A percentile compares a stretch with the other conserved stretches of the same genome.
These are phyloP conservation scores for Hipparchia semele DNA, from an alignment of 2,888 invertebrate genomes.

Conservation along the genomic window DNA sequence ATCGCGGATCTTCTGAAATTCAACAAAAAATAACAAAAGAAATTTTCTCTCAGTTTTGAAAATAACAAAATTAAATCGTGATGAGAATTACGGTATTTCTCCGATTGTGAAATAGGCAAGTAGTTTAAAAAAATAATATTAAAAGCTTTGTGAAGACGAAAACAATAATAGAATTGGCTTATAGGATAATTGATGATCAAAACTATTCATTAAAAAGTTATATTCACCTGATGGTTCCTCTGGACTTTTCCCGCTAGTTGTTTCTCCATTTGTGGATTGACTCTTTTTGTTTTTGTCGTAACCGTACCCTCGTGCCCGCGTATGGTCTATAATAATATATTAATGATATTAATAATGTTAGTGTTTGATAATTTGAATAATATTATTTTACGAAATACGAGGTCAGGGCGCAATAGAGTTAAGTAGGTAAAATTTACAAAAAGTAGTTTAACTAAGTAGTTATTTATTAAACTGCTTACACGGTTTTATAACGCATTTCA, in stretches of 20 bases:
- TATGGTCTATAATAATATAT: slow-evolving; percentile 57
- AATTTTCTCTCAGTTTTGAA: slow-evolving; percentile 15
- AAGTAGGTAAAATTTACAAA: neutral
- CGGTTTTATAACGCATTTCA: neutral
- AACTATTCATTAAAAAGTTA: neutral
- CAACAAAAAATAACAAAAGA: slow-evolving; percentile 49
- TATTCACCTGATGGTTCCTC: slow-evolving; percentile 65
- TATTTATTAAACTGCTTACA: neutral
- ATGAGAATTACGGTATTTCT: neutral
- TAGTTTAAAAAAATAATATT: slow-evolving; percentile 10
- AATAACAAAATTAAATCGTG: slow-evolving; percentile 32
- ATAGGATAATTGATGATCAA: neutral
- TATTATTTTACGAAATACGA: too few relatives aligned
- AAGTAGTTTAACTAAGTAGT: neutral
- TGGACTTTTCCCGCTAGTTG: slow-evolving; percentile 51
- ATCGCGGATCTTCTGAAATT: slow-evolving; percentile 63
- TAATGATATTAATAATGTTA: neutral
- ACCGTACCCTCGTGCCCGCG: slow-evolving; percentile 66
- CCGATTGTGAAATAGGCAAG: neutral
- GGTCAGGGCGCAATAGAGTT: too few relatives aligned
- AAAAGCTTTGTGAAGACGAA: neutral
- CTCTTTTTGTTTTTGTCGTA: slow-evolving; percentile 66
- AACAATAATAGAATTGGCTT: neutral
- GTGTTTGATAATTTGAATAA: too few relatives aligned
- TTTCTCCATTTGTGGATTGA: slow-evolving; percentile 58